Evolutionary conservation across 2,888 invertebrate species (phyloP).

Genomic region (Nephrocerus scutellatus): DNA sequence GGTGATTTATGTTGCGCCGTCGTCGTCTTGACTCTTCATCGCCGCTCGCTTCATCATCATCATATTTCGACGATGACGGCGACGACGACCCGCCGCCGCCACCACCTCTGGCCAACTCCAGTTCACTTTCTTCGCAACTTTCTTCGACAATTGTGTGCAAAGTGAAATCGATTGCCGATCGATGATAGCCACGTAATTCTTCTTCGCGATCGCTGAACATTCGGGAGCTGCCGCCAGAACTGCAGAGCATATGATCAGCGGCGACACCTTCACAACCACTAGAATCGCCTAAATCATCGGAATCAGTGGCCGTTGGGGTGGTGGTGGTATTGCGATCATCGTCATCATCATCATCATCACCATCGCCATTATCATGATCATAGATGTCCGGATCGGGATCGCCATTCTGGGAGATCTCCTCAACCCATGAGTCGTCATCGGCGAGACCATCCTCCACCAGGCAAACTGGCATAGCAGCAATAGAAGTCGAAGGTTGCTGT

Average conservation of each 20-base stretch:
- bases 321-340: conserved; percentile 5
- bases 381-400: conserved; percentile 53
- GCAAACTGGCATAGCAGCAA: conserved; percentile 45
- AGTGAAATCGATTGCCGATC: conserved; percentile 79
- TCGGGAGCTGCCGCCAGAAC: too few relatives aligned
- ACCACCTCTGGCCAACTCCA: conserved; percentile 54
- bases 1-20: conserved; percentile 39
- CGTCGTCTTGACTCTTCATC: conserved; percentile 46
- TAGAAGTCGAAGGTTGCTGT: too few relatives aligned
- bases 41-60: conserved; percentile 18
- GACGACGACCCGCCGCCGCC: too few relatives aligned
- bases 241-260: too few relatives aligned
- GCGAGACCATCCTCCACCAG: conserved; percentile 82
- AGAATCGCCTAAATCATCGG: conserved; percentile 49
- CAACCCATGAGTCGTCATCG: conserved; percentile 88
- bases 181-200: conserved; percentile 73
- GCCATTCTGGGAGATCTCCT: conserved; percentile 75
- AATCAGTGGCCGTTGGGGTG: conserved; percentile 57
- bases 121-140: conserved; percentile 88
- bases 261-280: conserved; percentile 63
- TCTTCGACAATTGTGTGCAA: conserved; percentile 90
- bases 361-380: too few relatives aligned
- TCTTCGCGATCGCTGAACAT: conserved; percentile 67
- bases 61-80: too few relatives aligned
- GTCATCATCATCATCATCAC: conserved; percentile 1